Percentiles rank a stretch among this genome's conserved stretches.
Conservation (phyloP, 2,888 invertebrate genomes). For the Sclerodermus sp. region DNA sequence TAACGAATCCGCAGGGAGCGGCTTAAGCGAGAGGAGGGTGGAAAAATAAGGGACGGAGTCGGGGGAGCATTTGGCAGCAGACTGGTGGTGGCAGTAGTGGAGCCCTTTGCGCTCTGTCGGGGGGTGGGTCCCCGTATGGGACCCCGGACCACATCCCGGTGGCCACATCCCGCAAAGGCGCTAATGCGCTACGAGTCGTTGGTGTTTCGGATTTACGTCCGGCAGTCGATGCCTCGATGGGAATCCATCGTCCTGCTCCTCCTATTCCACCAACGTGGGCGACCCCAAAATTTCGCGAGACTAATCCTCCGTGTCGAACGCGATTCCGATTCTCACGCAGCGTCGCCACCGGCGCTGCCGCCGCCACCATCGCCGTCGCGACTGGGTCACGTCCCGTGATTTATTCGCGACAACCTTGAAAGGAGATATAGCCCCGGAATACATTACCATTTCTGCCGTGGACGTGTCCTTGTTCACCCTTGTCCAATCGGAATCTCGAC, state of each 20-base stretch:
- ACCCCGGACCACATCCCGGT: neutral
- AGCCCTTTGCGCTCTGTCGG: neutral
- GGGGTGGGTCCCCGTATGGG: neutral
- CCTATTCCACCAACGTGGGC: conserved; percentile 15
- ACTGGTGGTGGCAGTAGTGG: neutral
- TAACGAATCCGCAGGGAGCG: conserved; percentile 46
- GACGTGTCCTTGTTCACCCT: no score
- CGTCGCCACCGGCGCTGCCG: conserved; percentile 11
- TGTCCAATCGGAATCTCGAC: no score
- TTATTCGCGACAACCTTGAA: conserved; percentile 28
- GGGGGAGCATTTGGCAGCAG: no score
- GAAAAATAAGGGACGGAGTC: no score
- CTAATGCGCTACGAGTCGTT: neutral
- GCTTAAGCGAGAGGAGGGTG: neutral
- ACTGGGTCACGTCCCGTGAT: conserved; percentile 20
- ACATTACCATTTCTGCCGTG: neutral
- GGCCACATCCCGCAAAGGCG: neutral
- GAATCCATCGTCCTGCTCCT: no score
- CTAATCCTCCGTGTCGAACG: conserved; percentile 44
- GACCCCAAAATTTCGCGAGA: conserved; percentile 29
- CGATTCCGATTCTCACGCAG: conserved; percentile 43
- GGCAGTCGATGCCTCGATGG: neutral
- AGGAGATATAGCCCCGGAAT: neutral
- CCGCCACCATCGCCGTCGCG: conserved; percentile 7
- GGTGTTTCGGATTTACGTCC: neutral